Evolutionary conservation across 92 coral and sea anemone genomes (phyloP), one percentile per base, ranked within the genome.

Genomic region (Paramuricea clavata): DNA sequence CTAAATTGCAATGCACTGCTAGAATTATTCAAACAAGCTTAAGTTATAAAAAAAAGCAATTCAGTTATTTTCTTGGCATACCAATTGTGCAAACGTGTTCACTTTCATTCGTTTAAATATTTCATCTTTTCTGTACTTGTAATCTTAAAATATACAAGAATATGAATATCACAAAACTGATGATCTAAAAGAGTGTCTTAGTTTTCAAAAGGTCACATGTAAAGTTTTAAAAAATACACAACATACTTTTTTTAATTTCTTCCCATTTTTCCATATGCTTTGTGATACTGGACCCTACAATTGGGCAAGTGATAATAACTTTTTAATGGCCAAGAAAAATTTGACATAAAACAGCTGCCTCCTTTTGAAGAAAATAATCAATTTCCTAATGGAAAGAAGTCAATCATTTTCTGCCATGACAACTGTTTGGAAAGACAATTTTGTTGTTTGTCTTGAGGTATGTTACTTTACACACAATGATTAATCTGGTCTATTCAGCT

Each of bases 51-150:
- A n/a, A n/a, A n/a, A n/a, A n/a, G n/a, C n/a, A n/a, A n/a, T n/a
- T n/a, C n/a, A n/a, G n/a, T n/a, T n/a, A n/a, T n/a, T n/a, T n/a
- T 16, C 0, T 30, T 16, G 12, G 27, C 82, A 76, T 82, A 96
- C 99, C 91, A 96, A 91, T 65, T 96, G 99, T 12, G 94, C 98
- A 88, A 96, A 96, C 0, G 99, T 96, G 34, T 92, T 72, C 16
- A 90, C 93, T 82, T 96, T 96, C 94, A 96, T 96, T 62, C 99
- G 86, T 82, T 94, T 96, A 86, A 96, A 96, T 44, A 96, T 96
- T 64, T 96, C 99, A 94, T 96, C 99, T 57, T 94, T 94, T 87
- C 83, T 94, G 84, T 89, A 96, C 86, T 92, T 96, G 85, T 96
- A 94, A 92, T 94, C 99, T 96, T 76, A 54, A 79, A 78, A 27